A percentile compares a stretch with the other conserved stretches of the same genome.
phyloP scores from a whole-genome alignment of 1,140 invertebrate genomes.

The Chymomyza costata region DNA sequence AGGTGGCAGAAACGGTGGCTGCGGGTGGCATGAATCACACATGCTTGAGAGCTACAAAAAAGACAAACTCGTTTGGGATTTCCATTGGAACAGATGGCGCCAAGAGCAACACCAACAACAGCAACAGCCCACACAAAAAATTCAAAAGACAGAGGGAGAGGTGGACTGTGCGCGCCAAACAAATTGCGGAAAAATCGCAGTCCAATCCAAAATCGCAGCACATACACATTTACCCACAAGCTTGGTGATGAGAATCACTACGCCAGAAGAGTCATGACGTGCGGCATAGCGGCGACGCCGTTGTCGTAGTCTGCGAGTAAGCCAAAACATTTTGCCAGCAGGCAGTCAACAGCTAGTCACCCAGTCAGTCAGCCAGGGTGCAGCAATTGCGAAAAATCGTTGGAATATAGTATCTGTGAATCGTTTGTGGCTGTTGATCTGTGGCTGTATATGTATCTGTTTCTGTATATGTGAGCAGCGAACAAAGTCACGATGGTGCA shows the following conservation, averaged over 20 bases:
- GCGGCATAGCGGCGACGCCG: too few species aligned
- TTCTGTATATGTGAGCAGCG: neutral
- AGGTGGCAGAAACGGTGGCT: too few species aligned
- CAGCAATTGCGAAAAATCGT: conserved; percentile 1
- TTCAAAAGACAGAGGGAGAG: neutral
- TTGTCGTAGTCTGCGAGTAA: too few species aligned
- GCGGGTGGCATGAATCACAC: too few species aligned
- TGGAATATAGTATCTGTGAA: too few species aligned
- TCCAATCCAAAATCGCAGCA: neutral
- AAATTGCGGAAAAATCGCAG: neutral
- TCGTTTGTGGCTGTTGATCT: too few species aligned
- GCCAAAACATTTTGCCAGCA: too few species aligned
- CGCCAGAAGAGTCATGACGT: too few species aligned
- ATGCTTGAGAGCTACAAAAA: too few species aligned
- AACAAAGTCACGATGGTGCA: neutral
- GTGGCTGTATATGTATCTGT: too few species aligned
- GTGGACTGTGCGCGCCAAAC: neutral
- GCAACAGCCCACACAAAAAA: neutral
- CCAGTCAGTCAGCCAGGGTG: too few species aligned
- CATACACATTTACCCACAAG: conserved; percentile 1
- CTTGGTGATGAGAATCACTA: neutral
- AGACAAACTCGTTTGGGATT: neutral
- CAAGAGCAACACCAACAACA: conserved; percentile 6
- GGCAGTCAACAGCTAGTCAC: neutral
- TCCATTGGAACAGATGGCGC: conserved; percentile 11